phyloP scores from a whole-genome alignment of 2,888 invertebrate species.

The Tuta absoluta region DNA sequence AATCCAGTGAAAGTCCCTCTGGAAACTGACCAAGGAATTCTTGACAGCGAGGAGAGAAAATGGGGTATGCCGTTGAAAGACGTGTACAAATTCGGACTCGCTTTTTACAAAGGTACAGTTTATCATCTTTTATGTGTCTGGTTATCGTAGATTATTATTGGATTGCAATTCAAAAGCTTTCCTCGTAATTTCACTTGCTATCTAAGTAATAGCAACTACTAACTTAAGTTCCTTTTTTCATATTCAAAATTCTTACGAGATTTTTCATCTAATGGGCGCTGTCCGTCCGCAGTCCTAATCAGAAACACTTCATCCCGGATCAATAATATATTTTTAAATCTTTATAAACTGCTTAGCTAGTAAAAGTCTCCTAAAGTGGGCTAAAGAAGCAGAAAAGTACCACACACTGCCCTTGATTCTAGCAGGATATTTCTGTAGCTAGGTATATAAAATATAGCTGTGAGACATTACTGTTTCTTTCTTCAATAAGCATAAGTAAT shows the following conservation, averaged over 20 bases:
- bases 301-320: neutral
- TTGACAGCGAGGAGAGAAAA: constrained; percentile 78
- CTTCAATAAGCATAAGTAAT: no score
- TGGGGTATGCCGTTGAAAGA: constrained; percentile 88
- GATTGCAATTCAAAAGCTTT: neutral
- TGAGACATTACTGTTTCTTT: no score
- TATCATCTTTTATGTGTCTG: neutral
- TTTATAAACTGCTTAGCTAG: no score
- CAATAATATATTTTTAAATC: neutral
- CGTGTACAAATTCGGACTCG: constrained; percentile 93
- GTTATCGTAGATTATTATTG: neutral
- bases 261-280: neutral
- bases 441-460: no score
- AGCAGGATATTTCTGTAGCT: no score
- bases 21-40: constrained; percentile 75
- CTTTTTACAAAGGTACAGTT: constrained; percentile 94
- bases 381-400: no score
- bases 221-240: neutral
- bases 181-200: neutral
- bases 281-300: neutral
- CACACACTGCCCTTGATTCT: no score
- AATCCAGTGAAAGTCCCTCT: constrained; percentile 68
- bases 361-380: no score
- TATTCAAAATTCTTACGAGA: neutral
- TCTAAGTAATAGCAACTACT: neutral